These are phyloP conservation scores for Poecile atricapillus DNA, from an alignment of 2,113 vertebrate species.

Conservation along the genomic window DNA sequence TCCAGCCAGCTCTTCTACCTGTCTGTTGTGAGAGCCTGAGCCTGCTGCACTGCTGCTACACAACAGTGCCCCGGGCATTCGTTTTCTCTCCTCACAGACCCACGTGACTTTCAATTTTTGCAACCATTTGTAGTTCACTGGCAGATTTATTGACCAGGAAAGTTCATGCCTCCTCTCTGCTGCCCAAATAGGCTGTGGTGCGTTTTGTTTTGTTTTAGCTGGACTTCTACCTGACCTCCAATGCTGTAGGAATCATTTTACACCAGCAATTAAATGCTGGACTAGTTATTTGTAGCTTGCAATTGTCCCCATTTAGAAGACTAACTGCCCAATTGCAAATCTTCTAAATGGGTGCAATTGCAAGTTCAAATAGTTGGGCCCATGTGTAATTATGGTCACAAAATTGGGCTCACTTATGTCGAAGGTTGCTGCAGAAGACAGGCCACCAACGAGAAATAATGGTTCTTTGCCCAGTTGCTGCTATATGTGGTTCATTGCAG, in stretches of 20 bases:
- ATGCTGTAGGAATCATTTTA: slow-evolving; percentile 35
- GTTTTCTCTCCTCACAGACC: background rate
- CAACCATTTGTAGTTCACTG: background rate
- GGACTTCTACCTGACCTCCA: slow-evolving; percentile 50
- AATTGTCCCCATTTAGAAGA: slow-evolving; percentile 65
- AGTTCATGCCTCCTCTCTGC: background rate
- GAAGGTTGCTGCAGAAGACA: slow-evolving; percentile 3
- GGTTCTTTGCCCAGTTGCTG: background rate
- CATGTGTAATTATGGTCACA: slow-evolving; percentile 33
- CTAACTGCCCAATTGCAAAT: slow-evolving; percentile 57
- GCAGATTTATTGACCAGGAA: slow-evolving; percentile 9
- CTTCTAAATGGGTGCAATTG: slow-evolving; percentile 52
- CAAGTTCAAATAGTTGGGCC: slow-evolving; percentile 50
- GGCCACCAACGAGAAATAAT: slow-evolving; percentile 13
- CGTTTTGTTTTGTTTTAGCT: background rate
- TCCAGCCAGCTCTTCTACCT: slow-evolving; percentile 16
- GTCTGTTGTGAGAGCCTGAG: background rate
- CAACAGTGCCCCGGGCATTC: background rate
- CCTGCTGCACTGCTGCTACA: background rate
- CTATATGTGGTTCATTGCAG: background rate
- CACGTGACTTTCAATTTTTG: background rate
- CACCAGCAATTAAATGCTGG: slow-evolving; percentile 38
- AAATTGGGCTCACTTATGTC: slow-evolving; percentile 21
- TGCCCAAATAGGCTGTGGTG: background rate
- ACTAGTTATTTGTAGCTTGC: slow-evolving; percentile 52